phyloP scores from a whole-genome alignment of 1,140 invertebrate genomes.

The Dreissena rostriformis region DNA sequence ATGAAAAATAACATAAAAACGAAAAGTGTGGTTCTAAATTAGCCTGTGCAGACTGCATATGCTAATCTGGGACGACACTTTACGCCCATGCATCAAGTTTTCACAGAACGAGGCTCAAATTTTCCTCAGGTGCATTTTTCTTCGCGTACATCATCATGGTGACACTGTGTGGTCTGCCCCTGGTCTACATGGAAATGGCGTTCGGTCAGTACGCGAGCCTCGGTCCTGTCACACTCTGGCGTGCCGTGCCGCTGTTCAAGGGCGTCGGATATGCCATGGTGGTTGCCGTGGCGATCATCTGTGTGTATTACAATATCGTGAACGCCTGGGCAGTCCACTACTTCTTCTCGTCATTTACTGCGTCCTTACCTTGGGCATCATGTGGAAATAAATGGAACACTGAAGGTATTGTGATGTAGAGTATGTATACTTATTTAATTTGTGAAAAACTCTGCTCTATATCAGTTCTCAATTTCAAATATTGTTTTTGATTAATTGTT shows the following conservation, averaged over 20 bases:
- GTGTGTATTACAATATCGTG: conserved; percentile 83
- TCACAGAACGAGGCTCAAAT: neutral
- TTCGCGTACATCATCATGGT: conserved; percentile 85
- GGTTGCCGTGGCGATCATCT: conserved; percentile 78
- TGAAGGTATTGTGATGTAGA: conserved; percentile 58
- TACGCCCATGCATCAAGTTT: too few relatives aligned
- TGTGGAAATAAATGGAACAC: conserved; percentile 78
- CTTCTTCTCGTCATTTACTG: conserved; percentile 78
- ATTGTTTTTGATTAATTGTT: too few relatives aligned
- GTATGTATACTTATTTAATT: too few relatives aligned
- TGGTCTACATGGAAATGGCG: conserved; percentile 83
- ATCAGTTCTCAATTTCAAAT: too few relatives aligned
- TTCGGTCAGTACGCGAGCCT: conserved; percentile 82
- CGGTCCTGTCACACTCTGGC: conserved; percentile 82
- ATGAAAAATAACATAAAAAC: too few relatives aligned
- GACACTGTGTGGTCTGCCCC: conserved; percentile 83
- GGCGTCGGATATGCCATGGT: conserved; percentile 91
- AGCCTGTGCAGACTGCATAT: too few relatives aligned
- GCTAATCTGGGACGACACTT: too few relatives aligned
- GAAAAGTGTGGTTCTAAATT: too few relatives aligned
- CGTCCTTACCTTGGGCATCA: conserved; percentile 75
- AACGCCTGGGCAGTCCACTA: conserved; percentile 82
- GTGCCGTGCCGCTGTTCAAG: conserved; percentile 83
- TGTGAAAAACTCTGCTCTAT: too few relatives aligned
- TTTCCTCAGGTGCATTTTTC: conserved; percentile 83